Conservation (phyloP, 2,113 vertebrate genomes). For the Paramormyrops kingsleyae region DNA sequence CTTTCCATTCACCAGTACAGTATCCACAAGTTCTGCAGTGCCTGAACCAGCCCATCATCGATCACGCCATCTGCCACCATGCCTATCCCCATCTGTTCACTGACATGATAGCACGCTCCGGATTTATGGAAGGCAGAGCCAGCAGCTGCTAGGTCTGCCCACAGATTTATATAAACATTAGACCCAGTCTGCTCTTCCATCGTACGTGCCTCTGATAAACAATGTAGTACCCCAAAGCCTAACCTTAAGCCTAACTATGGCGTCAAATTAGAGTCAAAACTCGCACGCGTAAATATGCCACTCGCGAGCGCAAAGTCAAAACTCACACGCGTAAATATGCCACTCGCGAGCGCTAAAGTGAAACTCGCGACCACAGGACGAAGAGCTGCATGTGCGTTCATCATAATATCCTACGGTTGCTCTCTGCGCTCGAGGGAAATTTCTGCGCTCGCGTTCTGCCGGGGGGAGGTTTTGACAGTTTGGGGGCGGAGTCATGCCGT, state of each 20-base stretch:
- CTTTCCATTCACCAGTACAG: conserved; percentile 25
- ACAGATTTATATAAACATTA: neutral
- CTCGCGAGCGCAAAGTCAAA: too few relatives aligned
- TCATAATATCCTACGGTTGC: too few relatives aligned
- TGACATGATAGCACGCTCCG: conserved; percentile 41
- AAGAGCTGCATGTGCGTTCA: too few relatives aligned
- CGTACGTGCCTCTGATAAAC: neutral
- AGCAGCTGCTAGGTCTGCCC: conserved; percentile 50
- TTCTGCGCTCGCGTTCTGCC: too few relatives aligned
- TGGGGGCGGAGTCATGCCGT: too few relatives aligned
- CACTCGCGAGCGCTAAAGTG: too few relatives aligned
- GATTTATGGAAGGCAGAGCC: conserved; percentile 31
- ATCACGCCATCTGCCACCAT: conserved; percentile 34
- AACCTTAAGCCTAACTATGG: neutral
- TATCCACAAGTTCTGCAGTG: conserved; percentile 34
- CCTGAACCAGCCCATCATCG: conserved; percentile 41
- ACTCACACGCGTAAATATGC: too few relatives aligned
- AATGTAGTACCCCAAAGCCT: neutral
- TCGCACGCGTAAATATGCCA: too few relatives aligned
- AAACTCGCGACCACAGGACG: too few relatives aligned
- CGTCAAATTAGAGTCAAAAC: too few relatives aligned
- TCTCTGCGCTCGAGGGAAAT: too few relatives aligned
- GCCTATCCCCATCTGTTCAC: conserved; percentile 42
- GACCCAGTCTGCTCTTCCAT: neutral
- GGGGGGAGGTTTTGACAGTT: too few relatives aligned